These are phyloP conservation scores for Mirza zaza DNA, from an alignment of 2,113 vertebrate species.

Conservation along the genomic window DNA sequence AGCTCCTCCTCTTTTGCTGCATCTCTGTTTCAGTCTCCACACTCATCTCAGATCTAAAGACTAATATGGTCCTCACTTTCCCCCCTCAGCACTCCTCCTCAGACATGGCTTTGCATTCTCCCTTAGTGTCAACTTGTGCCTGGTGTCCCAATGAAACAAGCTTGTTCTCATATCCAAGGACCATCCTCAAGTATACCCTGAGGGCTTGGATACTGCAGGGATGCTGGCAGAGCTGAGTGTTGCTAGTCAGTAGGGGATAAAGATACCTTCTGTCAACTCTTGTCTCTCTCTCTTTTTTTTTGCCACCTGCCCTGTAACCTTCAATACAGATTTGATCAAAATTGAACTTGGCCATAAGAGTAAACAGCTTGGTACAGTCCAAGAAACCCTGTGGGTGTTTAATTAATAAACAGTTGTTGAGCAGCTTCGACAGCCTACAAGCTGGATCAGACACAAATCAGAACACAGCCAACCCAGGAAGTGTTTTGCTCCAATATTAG, in stretches of 20 bases:
- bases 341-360: constrained; percentile 25
- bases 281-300: background rate
- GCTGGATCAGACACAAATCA: constrained; percentile 18
- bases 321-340: constrained; percentile 46
- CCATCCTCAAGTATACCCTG: background rate
- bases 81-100: background rate
- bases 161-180: background rate
- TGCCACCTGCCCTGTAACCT: background rate
- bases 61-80: background rate
- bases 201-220: background rate
- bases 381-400: constrained; percentile 32
- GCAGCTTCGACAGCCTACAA: background rate
- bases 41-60: background rate
- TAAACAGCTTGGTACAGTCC: background rate
- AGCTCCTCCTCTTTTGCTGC: background rate
- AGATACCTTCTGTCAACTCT: constrained; percentile 7
- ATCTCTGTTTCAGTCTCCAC: background rate
- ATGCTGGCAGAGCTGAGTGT: background rate
- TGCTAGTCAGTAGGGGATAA: background rate
- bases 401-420: constrained; percentile 56
- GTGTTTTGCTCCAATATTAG: background rate
- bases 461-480: background rate
- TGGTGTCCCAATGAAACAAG: background rate
- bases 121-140: background rate
- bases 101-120: constrained; percentile 15